Evolutionary conservation across 2,113 vertebrate genomes (phyloP).

Genomic region (Aix galericulata): DNA sequence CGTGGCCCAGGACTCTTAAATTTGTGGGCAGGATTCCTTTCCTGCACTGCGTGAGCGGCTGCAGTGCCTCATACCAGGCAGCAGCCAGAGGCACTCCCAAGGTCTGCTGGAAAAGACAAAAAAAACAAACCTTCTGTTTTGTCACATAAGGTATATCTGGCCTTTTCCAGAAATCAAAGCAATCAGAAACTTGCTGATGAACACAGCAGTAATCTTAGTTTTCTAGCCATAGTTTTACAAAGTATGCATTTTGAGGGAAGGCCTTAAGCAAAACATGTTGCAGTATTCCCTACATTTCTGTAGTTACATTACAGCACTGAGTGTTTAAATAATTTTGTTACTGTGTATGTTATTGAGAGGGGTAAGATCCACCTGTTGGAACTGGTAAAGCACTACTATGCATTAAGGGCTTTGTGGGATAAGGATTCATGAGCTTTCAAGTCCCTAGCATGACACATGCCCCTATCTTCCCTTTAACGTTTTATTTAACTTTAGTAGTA

Average conservation of each 20-base stretch:
- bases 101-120: not conserved
- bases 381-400: not conserved
- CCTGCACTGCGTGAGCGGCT: rapidly evolving
- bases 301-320: not conserved
- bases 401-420: not conserved
- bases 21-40: rapidly evolving
- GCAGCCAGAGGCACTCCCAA: rapidly evolving
- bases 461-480: not conserved
- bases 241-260: not conserved
- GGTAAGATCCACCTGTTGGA: not conserved
- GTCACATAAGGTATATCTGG: rapidly evolving
- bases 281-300: not conserved
- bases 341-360: not conserved
- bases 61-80: not conserved
- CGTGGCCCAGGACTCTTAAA: too few relatives aligned
- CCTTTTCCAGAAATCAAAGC: not conserved
- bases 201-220: not conserved
- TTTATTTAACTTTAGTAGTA: not conserved
- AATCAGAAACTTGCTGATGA: not conserved
- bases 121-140: rapidly evolving
- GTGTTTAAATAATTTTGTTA: not conserved
- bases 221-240: not conserved
- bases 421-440: not conserved
- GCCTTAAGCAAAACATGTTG: not conserved
- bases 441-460: not conserved